These are phyloP conservation scores for Ligdia adustata DNA, from an alignment of 2,888 invertebrate genomes.

Conservation along the genomic window DNA sequence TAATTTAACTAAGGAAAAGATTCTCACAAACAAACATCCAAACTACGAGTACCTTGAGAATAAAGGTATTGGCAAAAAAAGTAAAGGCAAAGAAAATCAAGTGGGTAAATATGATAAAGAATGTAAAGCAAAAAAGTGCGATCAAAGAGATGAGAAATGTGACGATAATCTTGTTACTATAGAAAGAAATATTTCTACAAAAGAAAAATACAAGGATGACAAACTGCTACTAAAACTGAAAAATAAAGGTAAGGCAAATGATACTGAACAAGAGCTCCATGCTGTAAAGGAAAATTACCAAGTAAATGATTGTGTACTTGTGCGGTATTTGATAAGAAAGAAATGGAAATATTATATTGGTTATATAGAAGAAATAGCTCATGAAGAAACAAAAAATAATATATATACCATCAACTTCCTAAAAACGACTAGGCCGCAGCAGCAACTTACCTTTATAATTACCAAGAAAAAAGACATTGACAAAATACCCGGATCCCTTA, in stretches of 20 bases:
- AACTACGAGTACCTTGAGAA: neutral
- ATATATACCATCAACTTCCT: too few species aligned
- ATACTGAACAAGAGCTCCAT: neutral
- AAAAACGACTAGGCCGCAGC: too few species aligned
- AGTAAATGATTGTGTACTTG: neutral
- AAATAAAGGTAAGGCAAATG: neutral
- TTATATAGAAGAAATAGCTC: too few species aligned
- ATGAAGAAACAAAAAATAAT: too few species aligned
- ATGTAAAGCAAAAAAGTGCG: neutral
- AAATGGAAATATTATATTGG: neutral
- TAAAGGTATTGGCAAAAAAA: slow-evolving; percentile 1
- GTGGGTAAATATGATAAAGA: neutral
- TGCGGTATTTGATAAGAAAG: neutral
- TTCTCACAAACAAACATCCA: neutral
- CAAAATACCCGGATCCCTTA: too few species aligned
- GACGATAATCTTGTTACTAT: neutral
- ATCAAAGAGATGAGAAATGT: neutral
- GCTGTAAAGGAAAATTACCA: neutral
- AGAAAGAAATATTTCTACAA: neutral
- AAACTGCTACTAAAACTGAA: neutral
- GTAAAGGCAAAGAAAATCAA: slow-evolving; percentile 18
- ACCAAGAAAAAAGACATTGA: too few species aligned
- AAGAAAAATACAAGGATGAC: neutral
- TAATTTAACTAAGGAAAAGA: neutral
- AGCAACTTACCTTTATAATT: too few species aligned